Percentiles rank a stretch among this genome's conserved stretches.
phyloP scores from a whole-genome alignment of 2,113 vertebrate species.

The Upupa epops region DNA sequence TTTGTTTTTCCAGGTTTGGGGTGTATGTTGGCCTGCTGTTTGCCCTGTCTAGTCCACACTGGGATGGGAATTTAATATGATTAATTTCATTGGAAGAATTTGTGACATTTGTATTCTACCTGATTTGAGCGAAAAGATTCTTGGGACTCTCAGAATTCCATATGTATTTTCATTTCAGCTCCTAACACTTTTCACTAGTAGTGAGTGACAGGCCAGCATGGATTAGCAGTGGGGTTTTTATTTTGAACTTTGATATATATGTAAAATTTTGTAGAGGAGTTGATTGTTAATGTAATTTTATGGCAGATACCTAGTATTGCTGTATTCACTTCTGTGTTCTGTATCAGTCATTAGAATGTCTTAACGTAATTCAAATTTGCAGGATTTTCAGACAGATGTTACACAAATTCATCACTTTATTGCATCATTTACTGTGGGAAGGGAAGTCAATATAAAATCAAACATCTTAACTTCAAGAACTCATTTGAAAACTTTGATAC shows the following conservation, averaged over 20 bases:
- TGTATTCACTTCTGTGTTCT: neutral
- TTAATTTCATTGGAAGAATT: neutral
- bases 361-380: neutral
- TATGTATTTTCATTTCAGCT: neutral
- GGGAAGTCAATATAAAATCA: neutral
- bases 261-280: neutral
- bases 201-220: neutral
- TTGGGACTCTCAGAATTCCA: neutral
- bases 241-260: neutral
- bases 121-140: neutral
- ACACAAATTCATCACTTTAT: neutral
- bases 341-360: neutral
- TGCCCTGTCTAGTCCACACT: neutral
- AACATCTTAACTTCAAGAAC: neutral
- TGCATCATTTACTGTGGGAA: neutral
- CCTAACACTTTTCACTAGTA: neutral
- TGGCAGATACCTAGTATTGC: neutral
- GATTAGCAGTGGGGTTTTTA: neutral
- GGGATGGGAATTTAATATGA: neutral
- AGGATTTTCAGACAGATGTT: neutral
- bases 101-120: neutral
- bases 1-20: neutral
- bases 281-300: neutral
- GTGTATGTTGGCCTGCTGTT: neutral
- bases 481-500: neutral